Conservation (phyloP, 2,888 invertebrate genomes). For the Dasypolia templi region DNA sequence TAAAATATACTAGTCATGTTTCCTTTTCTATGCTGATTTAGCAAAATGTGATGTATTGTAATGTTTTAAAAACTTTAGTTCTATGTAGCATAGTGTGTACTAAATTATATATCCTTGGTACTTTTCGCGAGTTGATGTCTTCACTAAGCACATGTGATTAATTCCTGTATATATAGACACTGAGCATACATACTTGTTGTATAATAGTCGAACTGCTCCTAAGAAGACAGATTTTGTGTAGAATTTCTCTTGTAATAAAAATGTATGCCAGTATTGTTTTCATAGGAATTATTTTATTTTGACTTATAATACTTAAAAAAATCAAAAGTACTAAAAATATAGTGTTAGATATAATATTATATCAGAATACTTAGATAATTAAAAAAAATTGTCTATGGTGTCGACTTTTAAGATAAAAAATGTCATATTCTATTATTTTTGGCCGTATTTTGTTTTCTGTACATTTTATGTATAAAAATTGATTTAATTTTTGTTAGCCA, state of each 20-base stretch:
- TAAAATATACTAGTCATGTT: slow-evolving; percentile 16
- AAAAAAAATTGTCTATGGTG: slow-evolving; percentile 17
- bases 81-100: slow-evolving; percentile 41
- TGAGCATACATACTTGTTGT: slow-evolving; percentile 10
- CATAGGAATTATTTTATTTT: slow-evolving; percentile 1
- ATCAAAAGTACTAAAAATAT: slow-evolving; percentile 14
- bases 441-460: slow-evolving; percentile 51
- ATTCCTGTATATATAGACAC: background rate
- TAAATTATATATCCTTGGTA: slow-evolving; percentile 60
- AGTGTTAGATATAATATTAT: slow-evolving; percentile 30
- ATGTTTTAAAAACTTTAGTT: slow-evolving; percentile 44
- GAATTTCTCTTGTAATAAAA: background rate
- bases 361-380: slow-evolving; percentile 30
- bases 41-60: slow-evolving; percentile 22
- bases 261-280: slow-evolving; percentile 19
- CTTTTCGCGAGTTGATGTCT: slow-evolving; percentile 23
- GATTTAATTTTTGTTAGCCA: slow-evolving; percentile 59
- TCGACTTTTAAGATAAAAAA: slow-evolving; percentile 26
- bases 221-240: background rate
- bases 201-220: background rate
- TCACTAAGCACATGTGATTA: slow-evolving; percentile 1
- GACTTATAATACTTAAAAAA: background rate
- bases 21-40: slow-evolving; percentile 32
- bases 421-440: slow-evolving; percentile 28
- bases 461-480: slow-evolving; percentile 61